A percentile compares a stretch with the other conserved stretches of the same genome.
Evolutionary conservation across 2,888 invertebrate species (phyloP).

Genomic region (Oasisia sp.): DNA sequence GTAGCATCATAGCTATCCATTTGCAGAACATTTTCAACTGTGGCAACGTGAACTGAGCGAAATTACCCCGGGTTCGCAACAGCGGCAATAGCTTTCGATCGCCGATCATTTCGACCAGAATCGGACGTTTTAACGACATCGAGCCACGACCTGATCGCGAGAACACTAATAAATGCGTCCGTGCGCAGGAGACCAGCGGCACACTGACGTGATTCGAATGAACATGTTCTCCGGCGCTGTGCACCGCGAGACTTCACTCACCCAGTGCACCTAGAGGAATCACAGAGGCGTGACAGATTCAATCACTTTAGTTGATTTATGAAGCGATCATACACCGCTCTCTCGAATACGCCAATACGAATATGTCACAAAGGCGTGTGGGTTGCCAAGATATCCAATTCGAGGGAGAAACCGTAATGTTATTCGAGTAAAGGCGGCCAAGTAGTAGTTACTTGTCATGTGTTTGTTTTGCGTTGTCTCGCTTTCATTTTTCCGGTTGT

Average conservation of each 20-base stretch:
- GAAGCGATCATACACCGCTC: not conserved
- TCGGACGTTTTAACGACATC: too few species aligned
- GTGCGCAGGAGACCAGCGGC: not conserved
- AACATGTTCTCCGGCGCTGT: not conserved
- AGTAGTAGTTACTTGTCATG: too few species aligned
- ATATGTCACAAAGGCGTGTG: not conserved
- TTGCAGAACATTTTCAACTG: too few species aligned
- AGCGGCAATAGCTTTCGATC: too few species aligned
- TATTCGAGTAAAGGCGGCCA: too few species aligned
- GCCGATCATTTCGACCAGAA: too few species aligned
- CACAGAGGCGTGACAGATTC: not conserved
- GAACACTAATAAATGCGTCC: not conserved
- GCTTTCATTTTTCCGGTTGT: too few species aligned
- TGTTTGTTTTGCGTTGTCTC: too few species aligned
- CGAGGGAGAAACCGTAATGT: not conserved
- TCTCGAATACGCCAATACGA: not conserved
- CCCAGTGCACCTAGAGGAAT: not conserved
- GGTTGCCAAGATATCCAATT: not conserved
- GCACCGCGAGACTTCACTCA: not conserved
- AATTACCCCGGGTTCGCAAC: too few species aligned
- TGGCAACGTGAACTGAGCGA: too few species aligned
- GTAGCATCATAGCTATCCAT: too few species aligned
- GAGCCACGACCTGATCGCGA: not conserved
- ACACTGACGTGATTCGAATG: not conserved
- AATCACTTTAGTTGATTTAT: conserved; percentile 4